Percentiles rank a stretch among this genome's conserved stretches.
Conservation (phyloP, 2,888 invertebrate genomes). For the Flexamia atlantica region DNA sequence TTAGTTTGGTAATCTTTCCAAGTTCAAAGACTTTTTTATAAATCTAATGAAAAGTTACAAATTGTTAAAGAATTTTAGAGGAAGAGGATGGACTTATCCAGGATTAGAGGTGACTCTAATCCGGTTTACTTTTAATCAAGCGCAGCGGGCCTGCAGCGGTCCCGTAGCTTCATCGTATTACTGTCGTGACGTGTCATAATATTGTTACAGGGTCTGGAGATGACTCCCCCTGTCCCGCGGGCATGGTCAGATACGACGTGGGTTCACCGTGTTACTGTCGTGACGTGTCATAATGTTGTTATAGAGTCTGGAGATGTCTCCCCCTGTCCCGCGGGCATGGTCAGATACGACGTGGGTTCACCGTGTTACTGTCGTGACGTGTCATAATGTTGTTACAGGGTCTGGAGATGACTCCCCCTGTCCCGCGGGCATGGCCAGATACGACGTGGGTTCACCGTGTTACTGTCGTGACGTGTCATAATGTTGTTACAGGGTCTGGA, state of each 20-base stretch:
- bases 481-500: not conserved
- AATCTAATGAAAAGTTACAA: no score
- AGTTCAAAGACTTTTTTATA: no score
- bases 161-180: not conserved
- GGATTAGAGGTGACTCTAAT: not conserved
- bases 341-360: not conserved
- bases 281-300: not conserved
- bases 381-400: not conserved
- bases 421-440: not conserved
- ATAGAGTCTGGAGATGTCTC: no score
- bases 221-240: not conserved
- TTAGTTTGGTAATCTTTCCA: no score
- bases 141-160: not conserved
- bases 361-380: not conserved
- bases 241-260: not conserved
- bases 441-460: not conserved
- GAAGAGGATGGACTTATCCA: not conserved
- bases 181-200: not conserved
- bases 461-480: not conserved
- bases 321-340: not conserved
- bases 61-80: no score
- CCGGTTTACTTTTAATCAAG: conserved; percentile 20
- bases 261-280: not conserved
- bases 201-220: not conserved
- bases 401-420: no score